These are phyloP conservation scores for Cygnus atratus DNA, from an alignment of 2,113 vertebrate species.

Conservation along the genomic window DNA sequence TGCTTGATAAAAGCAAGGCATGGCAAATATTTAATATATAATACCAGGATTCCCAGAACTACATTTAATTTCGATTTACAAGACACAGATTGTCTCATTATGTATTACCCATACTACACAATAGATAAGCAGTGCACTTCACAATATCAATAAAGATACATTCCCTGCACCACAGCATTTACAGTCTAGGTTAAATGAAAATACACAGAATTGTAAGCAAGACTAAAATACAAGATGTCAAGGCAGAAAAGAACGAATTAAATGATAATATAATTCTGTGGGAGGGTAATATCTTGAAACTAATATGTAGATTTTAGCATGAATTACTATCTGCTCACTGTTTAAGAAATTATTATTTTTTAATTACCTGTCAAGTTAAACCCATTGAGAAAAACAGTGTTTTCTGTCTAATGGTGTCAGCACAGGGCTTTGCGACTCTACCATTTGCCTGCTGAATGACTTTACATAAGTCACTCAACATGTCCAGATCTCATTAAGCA, in stretches of 20 bases:
- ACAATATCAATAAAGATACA: neutral
- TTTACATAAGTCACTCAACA: neutral
- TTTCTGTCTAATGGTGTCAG: neutral
- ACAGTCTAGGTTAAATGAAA: neutral
- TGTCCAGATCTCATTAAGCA: neutral
- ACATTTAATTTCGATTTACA: constrained; percentile 26
- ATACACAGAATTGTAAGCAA: neutral
- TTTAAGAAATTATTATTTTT: neutral
- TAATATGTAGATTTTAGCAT: neutral
- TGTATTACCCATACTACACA: neutral
- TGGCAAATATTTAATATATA: constrained; percentile 40
- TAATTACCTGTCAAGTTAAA: neutral
- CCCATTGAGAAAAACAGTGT: neutral
- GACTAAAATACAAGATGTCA: neutral
- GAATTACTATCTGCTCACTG: neutral
- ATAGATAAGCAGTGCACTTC: neutral
- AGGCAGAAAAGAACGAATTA: neutral
- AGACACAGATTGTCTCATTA: neutral
- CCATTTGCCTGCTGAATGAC: neutral
- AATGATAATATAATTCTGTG: neutral
- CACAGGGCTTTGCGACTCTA: neutral
- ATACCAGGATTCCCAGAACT: constrained; percentile 12
- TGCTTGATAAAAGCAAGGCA: neutral
- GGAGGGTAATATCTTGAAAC: neutral
- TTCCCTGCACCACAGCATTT: neutral